Conservation (phyloP, 1,140 invertebrate species). For the Ceratosolen solmsi region DNA sequence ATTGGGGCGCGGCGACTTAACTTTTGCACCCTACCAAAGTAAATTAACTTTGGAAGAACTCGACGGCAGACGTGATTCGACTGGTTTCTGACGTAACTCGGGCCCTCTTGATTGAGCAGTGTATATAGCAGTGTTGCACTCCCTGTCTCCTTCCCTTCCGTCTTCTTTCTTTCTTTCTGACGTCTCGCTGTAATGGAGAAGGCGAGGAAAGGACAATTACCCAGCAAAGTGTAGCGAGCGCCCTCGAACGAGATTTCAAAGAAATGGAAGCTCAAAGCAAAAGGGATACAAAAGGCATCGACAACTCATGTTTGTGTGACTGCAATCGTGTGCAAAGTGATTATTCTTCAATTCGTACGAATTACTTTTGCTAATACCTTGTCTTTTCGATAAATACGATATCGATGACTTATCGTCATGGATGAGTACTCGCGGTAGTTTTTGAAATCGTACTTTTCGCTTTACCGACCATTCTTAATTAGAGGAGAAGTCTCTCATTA, state of each 20-base stretch:
- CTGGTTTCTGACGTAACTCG: not conserved
- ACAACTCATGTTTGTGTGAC: not conserved
- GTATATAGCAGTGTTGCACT: not conserved
- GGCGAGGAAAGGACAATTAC: constrained; percentile 16
- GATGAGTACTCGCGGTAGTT: too few species aligned
- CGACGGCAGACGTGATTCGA: constrained; percentile 31
- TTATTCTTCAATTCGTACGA: not conserved
- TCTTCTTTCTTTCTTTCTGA: too few species aligned
- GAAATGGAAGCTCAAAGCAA: too few species aligned
- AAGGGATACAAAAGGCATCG: not conserved
- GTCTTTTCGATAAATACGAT: too few species aligned
- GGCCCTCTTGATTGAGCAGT: constrained; percentile 34
- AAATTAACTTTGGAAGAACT: constrained; percentile 35
- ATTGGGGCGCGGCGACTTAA: not conserved
- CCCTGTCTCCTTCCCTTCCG: not conserved
- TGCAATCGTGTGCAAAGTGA: not conserved
- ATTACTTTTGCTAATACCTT: not conserved
- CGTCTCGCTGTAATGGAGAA: not conserved
- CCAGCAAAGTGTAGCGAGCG: too few species aligned
- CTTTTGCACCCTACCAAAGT: constrained; percentile 5
- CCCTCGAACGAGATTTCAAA: not conserved
- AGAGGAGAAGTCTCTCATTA: too few species aligned
- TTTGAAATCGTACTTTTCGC: too few species aligned
- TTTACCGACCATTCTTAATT: too few species aligned
- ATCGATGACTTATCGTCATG: too few species aligned